phyloP scores from a whole-genome alignment of 2,113 vertebrate species.

The Circaetus gallicus region DNA sequence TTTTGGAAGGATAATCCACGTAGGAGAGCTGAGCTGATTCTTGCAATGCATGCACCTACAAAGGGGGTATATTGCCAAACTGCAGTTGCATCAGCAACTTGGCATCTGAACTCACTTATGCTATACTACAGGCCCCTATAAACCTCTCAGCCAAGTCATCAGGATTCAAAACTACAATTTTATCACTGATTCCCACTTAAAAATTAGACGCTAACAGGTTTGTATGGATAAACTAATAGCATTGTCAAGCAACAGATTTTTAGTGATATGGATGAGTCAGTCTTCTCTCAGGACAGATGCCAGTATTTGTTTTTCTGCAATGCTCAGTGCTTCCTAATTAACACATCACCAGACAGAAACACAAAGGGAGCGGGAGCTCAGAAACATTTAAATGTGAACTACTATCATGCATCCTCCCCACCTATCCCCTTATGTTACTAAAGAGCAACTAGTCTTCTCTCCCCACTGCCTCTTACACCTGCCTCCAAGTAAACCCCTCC shows the following conservation, averaged over 20 bases:
- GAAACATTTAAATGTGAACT: constrained; percentile 9
- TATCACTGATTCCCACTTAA: not conserved
- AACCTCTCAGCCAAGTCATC: not conserved
- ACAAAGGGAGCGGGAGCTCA: constrained; percentile 1
- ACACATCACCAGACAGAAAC: constrained; percentile 1
- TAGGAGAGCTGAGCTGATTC: not conserved
- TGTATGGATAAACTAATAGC: not conserved
- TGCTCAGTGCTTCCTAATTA: not conserved
- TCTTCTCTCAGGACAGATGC: constrained; percentile 22
- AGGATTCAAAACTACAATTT: not conserved
- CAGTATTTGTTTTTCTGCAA: constrained; percentile 33
- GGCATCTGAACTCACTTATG: not conserved
- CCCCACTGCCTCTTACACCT: not conserved
- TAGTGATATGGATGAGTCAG: constrained; percentile 26
- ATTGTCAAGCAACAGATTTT: constrained; percentile 20
- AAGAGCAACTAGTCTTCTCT: not conserved
- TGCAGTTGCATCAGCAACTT: not conserved
- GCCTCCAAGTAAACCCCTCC: not conserved
- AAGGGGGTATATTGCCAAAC: not conserved
- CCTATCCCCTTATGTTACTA: not conserved
- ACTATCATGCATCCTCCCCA: not conserved
- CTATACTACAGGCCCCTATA: not conserved
- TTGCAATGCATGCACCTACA: not conserved
- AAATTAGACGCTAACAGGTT: not conserved
- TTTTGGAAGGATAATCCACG: not conserved